Conservation (phyloP, 2,113 vertebrate genomes). For the Ia io region DNA sequence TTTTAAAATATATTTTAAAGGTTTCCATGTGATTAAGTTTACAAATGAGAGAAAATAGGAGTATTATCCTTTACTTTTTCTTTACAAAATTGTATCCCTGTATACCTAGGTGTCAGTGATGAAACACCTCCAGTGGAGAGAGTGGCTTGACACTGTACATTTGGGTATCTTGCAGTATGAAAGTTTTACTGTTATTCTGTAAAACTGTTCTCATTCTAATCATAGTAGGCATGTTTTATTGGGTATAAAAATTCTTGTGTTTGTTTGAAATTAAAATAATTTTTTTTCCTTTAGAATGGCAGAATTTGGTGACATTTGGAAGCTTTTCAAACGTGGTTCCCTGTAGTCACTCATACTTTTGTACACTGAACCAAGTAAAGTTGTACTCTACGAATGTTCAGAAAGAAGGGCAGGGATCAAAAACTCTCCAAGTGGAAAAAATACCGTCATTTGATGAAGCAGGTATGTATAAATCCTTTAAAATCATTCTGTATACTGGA, state of each 20-base stretch:
- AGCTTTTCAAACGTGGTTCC: constrained; percentile 81
- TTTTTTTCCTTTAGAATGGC: constrained; percentile 84
- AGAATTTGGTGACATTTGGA: constrained; percentile 78
- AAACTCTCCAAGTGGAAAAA: constrained; percentile 56
- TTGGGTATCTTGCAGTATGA: neutral
- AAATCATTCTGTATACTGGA: neutral
- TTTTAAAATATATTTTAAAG: neutral
- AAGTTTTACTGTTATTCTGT: neutral
- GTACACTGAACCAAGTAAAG: constrained; percentile 83
- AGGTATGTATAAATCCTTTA: constrained; percentile 68
- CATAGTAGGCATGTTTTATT: neutral
- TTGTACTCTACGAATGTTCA: constrained; percentile 87
- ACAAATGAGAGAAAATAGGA: neutral
- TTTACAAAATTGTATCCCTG: neutral
- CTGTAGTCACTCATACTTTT: constrained; percentile 79
- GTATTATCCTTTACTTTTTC: neutral
- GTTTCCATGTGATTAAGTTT: neutral
- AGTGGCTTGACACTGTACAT: neutral
- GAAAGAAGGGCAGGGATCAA: constrained; percentile 79
- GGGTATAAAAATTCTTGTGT: neutral
- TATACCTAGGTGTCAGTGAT: neutral
- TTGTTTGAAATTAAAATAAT: constrained; percentile 43
- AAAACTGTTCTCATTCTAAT: neutral
- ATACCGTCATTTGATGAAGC: constrained; percentile 63
- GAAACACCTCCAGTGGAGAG: neutral